Evolutionary conservation across 1,140 invertebrate species (phyloP), one percentile per base, ranked within the genome.

Genomic region (Sweltsa coloradensis): DNA sequence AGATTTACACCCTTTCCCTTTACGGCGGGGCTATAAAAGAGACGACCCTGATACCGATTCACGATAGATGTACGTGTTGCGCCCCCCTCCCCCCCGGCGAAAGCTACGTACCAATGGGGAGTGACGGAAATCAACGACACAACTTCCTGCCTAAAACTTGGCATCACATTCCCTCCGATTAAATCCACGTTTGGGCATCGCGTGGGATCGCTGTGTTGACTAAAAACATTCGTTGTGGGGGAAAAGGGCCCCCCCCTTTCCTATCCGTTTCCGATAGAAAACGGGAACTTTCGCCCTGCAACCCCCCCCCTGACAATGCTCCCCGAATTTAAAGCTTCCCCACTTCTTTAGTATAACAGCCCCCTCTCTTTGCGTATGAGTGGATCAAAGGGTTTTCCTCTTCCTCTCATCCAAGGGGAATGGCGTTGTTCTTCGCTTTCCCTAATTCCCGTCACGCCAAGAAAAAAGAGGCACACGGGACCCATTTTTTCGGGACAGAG

Each of bases 81-180:
- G 42, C 7, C 46, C 49, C 14, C 9, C 34, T 7, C 48, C 58
- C 1, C 14, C 47, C 13, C 29, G 40, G 0, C 53, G 62, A 68
- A 44, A 56, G 56, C 0, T 70, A 61, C 52, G 61, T 69, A 0
- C 58, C 58, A 0, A 67, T n/a, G 67, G 47, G 41, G 64, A 21
- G 55, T 68, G 0, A 34, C 56, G 16, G 48, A 59, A 47, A 69
- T 69, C 41, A 66, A 55, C 59, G 64, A 5, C 59, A 59, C 14
- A 59, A 18, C 45, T 5, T 23, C 40, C 7, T 7, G 19, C 5
- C 14, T n/a, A n/a, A 3, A 21, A 13, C 14, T 5, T 41, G 16
- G 40, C 5, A 41, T 4, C 22, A 41, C 25, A 23, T 41, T 3
- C 21, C 5, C 4, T 5, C 4, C 4, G 13, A 41, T 3, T 18